Conservation (phyloP, 2,888 invertebrate genomes). For the Ochropleura leucogaster region DNA sequence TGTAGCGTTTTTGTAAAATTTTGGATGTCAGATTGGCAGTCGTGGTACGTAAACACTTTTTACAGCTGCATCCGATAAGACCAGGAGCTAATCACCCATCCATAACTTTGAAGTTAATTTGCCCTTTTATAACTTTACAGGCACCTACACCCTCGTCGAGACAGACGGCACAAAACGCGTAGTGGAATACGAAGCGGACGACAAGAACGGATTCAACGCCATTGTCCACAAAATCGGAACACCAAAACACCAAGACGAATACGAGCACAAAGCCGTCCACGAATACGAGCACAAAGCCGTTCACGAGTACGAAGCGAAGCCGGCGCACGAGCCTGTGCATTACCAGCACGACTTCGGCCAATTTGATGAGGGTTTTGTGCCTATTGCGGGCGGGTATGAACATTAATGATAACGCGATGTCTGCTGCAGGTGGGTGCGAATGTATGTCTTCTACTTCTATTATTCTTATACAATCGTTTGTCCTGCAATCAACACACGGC, state of each 20-base stretch:
- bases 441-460: slow-evolving; percentile 14
- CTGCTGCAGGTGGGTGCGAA: slow-evolving; percentile 21
- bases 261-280: slow-evolving; percentile 15
- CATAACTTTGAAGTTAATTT: neutral
- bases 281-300: slow-evolving; percentile 54
- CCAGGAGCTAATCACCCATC: no score
- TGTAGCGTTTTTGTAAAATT: neutral
- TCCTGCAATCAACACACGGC: neutral
- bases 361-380: slow-evolving; percentile 82
- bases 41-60: neutral
- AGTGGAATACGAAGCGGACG: slow-evolving; percentile 91
- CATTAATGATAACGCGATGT: slow-evolving; percentile 66
- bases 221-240: slow-evolving; percentile 90
- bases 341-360: slow-evolving; percentile 78
- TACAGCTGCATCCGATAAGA: neutral
- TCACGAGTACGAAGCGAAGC: slow-evolving; percentile 63
- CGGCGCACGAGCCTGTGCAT: slow-evolving; percentile 69
- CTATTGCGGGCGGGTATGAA: slow-evolving; percentile 76
- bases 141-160: slow-evolving; percentile 90
- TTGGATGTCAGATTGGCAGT: neutral
- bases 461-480: neutral
- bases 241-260: slow-evolving; percentile 79
- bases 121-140: slow-evolving; percentile 70
- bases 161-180: slow-evolving; percentile 91
- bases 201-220: slow-evolving; percentile 91